Evolutionary conservation across 2,113 vertebrate genomes (phyloP), one percentile per base, ranked within the genome.

Genomic region (Macrotus californicus): DNA sequence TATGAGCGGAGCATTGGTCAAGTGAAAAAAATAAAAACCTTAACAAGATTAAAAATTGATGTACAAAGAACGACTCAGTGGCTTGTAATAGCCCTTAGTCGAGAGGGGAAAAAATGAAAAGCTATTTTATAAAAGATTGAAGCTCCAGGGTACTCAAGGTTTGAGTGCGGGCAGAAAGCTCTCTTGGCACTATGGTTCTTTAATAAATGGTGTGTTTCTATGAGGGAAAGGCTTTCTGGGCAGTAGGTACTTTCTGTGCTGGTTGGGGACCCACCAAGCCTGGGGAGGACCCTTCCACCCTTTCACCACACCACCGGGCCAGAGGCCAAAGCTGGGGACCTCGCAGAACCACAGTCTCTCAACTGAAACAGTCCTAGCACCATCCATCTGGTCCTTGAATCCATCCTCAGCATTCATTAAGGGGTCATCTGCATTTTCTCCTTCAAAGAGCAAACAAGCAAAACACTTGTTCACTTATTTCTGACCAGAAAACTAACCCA

Each of bases 11-110:
- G 67, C 85, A 79, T 83, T 95, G 96, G 96, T 96, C 96, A 96
- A 96, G 81, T 95, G 46, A 56, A 69, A 66, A 66, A 69, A 34
- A 92, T 75, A 92, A 94, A 61, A 76, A 39, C 81, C 59, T 94
- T 95, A 97, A 90, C 82, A 90, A 94, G 91, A 96, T 97, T 95
- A 97, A 97, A 98, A 97, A 97, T 96, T 87, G 95, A 96, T 97
- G 94, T 72, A 93, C 59, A 15, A 93, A 96, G 96, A 97, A 91
- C 73, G 61, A 93, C 72, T 84, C 86, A 41, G 84, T 91, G 91
- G 54, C 79, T 94, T 93, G 86, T 76, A 82, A 93, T 93, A 96
- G 92, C 86, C 75, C 93, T 97, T 84, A 29, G 93, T 61, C 61
- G 83, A 96, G 72, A 94, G 43, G 34, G 61, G 79, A 16, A 18